phyloP scores from a whole-genome alignment of 2,797 vertebrate genomes.

The Linurgus olivaceus region DNA sequence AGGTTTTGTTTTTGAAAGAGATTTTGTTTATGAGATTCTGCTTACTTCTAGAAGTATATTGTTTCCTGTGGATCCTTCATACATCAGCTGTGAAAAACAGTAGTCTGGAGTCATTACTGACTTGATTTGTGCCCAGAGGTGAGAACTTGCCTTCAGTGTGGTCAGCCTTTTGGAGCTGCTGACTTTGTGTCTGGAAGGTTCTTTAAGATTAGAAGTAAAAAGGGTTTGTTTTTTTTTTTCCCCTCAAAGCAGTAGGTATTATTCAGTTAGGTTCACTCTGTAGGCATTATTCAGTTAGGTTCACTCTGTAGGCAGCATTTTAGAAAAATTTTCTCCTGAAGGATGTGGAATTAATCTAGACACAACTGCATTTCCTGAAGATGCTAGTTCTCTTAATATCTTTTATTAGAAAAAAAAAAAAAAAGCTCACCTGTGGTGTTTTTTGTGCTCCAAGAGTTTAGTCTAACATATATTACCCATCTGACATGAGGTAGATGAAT shows the following conservation, averaged over 20 bases:
- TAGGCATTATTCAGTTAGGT: not conserved
- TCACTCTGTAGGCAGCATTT: not conserved
- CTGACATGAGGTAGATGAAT: not conserved
- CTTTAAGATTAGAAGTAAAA: not conserved
- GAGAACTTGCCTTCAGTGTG: not conserved
- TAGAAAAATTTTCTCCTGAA: not conserved
- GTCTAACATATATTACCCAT: not conserved
- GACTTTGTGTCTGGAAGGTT: not conserved
- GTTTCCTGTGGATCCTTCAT: not conserved
- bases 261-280: not conserved
- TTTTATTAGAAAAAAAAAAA: not conserved
- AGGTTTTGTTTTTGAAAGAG: no score
- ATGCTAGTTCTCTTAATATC: not conserved
- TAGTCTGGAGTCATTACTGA: not conserved
- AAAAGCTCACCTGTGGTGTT: not conserved
- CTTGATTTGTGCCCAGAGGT: not conserved
- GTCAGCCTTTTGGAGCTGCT: not conserved
- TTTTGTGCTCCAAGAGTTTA: not conserved
- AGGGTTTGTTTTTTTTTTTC: fast-evolving
- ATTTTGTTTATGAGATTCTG: not conserved
- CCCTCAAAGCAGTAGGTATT: not conserved
- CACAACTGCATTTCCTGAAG: not conserved
- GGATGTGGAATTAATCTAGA: not conserved
- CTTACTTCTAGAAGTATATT: not conserved
- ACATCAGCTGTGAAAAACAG: not conserved